Evolutionary conservation across 2,888 invertebrate genomes (phyloP).

Genomic region (Drosophila imparisetae): DNA sequence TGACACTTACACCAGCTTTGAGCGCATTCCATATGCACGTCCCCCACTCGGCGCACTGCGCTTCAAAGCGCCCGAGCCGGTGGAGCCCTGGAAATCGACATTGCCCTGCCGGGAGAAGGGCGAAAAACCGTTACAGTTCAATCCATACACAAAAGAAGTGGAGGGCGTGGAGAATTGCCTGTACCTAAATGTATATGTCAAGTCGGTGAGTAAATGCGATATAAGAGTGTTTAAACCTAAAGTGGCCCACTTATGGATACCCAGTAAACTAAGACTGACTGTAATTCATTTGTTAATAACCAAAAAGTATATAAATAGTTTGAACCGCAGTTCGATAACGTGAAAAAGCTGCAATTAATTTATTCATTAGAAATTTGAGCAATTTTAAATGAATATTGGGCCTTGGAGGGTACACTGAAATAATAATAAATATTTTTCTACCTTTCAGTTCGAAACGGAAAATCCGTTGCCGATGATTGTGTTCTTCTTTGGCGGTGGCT

Average conservation of each 20-base stretch:
- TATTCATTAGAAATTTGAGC: neutral
- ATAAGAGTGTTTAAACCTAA: neutral
- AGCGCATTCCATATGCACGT: slow-evolving; percentile 80
- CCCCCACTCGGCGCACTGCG: slow-evolving; percentile 84
- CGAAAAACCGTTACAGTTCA: slow-evolving; percentile 81
- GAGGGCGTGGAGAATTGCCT: slow-evolving; percentile 86
- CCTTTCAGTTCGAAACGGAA: slow-evolving; percentile 44
- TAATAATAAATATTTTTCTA: neutral
- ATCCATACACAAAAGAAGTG: slow-evolving; percentile 72
- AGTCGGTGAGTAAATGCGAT: slow-evolving; percentile 65
- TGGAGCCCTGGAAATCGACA: slow-evolving; percentile 82
- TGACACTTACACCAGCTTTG: slow-evolving; percentile 72
- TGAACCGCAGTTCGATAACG: neutral
- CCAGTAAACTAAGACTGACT: neutral
- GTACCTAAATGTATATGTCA: slow-evolving; percentile 85
- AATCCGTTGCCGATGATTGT: slow-evolving; percentile 83
- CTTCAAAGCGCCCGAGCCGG: slow-evolving; percentile 84
- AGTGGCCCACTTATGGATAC: neutral
- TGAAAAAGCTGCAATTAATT: neutral
- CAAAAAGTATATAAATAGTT: neutral
- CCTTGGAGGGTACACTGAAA: neutral
- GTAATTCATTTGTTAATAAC: neutral
- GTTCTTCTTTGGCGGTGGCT: slow-evolving; percentile 85
- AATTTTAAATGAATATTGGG: neutral
- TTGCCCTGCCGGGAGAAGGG: slow-evolving; percentile 82